Percentiles rank a stretch among this genome's conserved stretches.
These are phyloP conservation scores for Pentamera pediparva DNA, from an alignment of 53 echinoderm and acorn worm genomes.

Conservation along the genomic window DNA sequence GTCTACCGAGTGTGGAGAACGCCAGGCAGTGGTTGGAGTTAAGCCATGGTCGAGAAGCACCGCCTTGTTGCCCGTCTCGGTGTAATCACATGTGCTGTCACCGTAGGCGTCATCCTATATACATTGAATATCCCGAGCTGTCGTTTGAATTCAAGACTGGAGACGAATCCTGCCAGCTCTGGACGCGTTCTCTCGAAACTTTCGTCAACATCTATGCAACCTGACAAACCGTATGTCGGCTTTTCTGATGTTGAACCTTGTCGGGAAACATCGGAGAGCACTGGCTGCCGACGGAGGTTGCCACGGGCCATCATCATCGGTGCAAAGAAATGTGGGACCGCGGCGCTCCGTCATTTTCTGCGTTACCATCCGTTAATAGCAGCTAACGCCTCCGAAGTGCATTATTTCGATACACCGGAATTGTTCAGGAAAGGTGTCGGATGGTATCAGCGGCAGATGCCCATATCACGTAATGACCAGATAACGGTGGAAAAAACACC, in stretches of 20 bases:
- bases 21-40: too few relatives aligned
- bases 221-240: too few relatives aligned
- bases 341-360: constrained; percentile 9
- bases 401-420: background rate
- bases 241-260: background rate
- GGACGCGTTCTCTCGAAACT: too few relatives aligned
- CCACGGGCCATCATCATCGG: constrained; percentile 19
- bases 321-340: constrained; percentile 26
- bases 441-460: constrained; percentile 9
- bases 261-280: background rate
- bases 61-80: too few relatives aligned
- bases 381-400: background rate
- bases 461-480: background rate
- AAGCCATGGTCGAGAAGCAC: too few relatives aligned
- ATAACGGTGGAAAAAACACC: constrained; percentile 11
- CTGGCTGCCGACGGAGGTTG: background rate
- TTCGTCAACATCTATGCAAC: too few relatives aligned
- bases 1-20: too few relatives aligned
- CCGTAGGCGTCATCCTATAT: too few relatives aligned
- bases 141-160: too few relatives aligned
- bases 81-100: too few relatives aligned
- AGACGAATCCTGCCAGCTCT: too few relatives aligned
- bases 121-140: too few relatives aligned
- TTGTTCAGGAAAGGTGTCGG: background rate
- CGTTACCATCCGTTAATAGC: background rate